phyloP scores from a whole-genome alignment of 2,888 invertebrate genomes.

The Tachina lurida region DNA sequence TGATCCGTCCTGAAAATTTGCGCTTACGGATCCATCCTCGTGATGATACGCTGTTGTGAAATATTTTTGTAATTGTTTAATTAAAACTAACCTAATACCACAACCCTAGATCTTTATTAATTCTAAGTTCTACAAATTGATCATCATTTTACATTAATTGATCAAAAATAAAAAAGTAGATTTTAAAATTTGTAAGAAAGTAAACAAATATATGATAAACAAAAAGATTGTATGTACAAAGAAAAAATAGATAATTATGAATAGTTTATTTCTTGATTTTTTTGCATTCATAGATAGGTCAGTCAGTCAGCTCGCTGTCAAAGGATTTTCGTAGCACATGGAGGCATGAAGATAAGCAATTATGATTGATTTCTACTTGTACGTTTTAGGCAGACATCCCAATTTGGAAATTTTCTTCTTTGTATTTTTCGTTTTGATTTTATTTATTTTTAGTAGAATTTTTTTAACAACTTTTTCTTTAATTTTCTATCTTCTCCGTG shows the following conservation, averaged over 20 bases:
- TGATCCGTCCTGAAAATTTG: background rate
- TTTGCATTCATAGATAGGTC: slow-evolving; percentile 40
- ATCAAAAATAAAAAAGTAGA: slow-evolving; percentile 48
- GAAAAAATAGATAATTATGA: slow-evolving; percentile 27
- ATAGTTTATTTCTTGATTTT: slow-evolving; percentile 44
- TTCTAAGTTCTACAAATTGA: slow-evolving; percentile 52
- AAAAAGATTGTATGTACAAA: slow-evolving; percentile 52
- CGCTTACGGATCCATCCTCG: background rate
- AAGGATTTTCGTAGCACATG: slow-evolving; percentile 44
- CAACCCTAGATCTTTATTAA: slow-evolving; percentile 42
- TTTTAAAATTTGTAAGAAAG: slow-evolving; percentile 59
- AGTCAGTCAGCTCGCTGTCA: slow-evolving; percentile 19
- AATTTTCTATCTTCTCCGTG: slow-evolving; percentile 27
- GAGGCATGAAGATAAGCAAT: background rate
- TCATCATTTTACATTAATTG: slow-evolving; percentile 47
- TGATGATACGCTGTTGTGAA: slow-evolving; percentile 39
- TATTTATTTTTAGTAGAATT: background rate
- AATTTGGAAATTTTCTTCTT: background rate
- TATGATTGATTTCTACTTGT: background rate
- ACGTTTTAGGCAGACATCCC: slow-evolving; percentile 17
- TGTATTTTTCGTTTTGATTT: background rate
- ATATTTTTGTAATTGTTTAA: slow-evolving; percentile 35
- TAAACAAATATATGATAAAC: slow-evolving; percentile 54
- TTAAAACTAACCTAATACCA: slow-evolving; percentile 35
- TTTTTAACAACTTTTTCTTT: slow-evolving; percentile 9